Percentiles rank a stretch among this genome's conserved stretches.
These are phyloP conservation scores for Drosophila funebris DNA, from an alignment of 1,140 invertebrate genomes.

Conservation along the genomic window DNA sequence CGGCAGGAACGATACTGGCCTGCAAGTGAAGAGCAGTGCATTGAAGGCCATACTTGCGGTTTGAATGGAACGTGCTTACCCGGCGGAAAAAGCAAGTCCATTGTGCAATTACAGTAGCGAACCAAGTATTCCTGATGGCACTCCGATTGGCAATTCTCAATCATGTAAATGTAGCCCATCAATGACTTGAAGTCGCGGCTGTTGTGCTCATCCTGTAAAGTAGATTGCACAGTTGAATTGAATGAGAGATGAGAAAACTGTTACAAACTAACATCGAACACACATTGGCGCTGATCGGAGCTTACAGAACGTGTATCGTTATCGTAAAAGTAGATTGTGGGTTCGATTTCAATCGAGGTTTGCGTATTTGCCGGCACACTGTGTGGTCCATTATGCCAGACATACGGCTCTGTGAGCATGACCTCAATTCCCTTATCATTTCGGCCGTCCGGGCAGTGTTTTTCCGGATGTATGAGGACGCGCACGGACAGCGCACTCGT, in stretches of 20 bases:
- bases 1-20: constrained; percentile 69
- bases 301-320: constrained; percentile 65
- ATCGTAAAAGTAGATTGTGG: constrained; percentile 75
- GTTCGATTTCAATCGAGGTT: constrained; percentile 69
- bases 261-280: constrained; percentile 67
- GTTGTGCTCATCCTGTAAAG: constrained; percentile 62
- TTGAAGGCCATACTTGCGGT: constrained; percentile 25
- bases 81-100: constrained; percentile 80
- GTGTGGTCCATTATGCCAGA: constrained; percentile 69
- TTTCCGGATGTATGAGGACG: constrained; percentile 55
- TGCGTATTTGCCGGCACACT: constrained; percentile 64
- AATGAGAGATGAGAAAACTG: neutral
- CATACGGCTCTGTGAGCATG: constrained; percentile 67
- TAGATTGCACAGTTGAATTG: neutral
- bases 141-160: constrained; percentile 80
- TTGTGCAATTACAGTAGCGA: constrained; percentile 77
- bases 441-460: constrained; percentile 48
- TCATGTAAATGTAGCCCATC: constrained; percentile 73
- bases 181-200: constrained; percentile 65
- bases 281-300: constrained; percentile 68
- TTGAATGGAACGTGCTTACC: constrained; percentile 60
- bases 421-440: constrained; percentile 67
- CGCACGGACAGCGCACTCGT: constrained; percentile 58
- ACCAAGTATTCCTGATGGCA: constrained; percentile 81
- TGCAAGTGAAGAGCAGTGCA: constrained; percentile 28